Evolutionary conservation across 1,140 invertebrate species (phyloP).

Genomic region (Harpegnathos saltator): DNA sequence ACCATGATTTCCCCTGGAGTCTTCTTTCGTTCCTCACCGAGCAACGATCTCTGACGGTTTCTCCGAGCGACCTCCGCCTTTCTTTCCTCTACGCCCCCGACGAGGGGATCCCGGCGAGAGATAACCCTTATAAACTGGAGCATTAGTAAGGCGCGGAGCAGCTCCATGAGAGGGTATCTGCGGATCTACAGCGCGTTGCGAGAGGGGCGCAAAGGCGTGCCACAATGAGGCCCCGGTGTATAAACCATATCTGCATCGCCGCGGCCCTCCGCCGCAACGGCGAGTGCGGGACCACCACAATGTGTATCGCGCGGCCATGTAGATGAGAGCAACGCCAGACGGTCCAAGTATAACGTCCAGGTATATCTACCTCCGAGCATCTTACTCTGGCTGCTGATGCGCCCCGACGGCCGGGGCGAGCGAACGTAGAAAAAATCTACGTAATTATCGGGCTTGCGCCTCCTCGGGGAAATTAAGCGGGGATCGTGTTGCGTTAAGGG

Average conservation of each 20-base stretch:
- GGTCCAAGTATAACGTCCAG: constrained; percentile 55
- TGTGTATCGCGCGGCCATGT: constrained; percentile 68
- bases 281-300: constrained; percentile 68
- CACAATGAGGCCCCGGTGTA: constrained; percentile 73
- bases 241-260: constrained; percentile 73
- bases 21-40: constrained; percentile 25
- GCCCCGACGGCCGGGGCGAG: constrained; percentile 18
- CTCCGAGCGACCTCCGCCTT: constrained; percentile 43
- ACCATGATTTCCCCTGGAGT: constrained; percentile 19
- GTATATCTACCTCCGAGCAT: constrained; percentile 64
- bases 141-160: constrained; percentile 82
- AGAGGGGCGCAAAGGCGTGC: constrained; percentile 72
- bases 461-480: constrained; percentile 54
- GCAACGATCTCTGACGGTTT: constrained; percentile 36
- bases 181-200: constrained; percentile 67
- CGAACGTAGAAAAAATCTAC: constrained; percentile 62
- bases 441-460: constrained; percentile 67
- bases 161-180: constrained; percentile 72
- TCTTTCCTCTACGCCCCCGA: constrained; percentile 44
- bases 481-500: constrained; percentile 51
- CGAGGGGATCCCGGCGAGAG: constrained; percentile 74
- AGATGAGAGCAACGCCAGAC: constrained; percentile 65
- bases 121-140: constrained; percentile 85
- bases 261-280: constrained; percentile 55
- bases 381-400: constrained; percentile 59